Conservation (phyloP, 2,113 vertebrate species). For the Chelonoidis abingdonii region DNA sequence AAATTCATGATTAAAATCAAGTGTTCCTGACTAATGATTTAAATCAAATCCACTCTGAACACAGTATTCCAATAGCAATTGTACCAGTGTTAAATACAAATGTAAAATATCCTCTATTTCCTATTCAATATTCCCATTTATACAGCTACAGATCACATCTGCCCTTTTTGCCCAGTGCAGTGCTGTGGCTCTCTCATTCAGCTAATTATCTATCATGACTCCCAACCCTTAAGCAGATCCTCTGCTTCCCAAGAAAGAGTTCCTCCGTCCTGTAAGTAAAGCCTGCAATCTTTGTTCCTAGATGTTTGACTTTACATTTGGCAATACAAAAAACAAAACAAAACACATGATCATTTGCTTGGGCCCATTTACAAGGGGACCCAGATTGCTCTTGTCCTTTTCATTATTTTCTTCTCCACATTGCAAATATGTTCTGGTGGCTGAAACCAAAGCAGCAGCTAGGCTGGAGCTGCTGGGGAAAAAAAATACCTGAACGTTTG, state of each 20-base stretch:
- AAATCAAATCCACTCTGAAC: too few relatives aligned
- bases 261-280: neutral
- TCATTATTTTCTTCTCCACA: neutral
- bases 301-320: neutral
- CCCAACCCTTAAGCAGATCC: neutral
- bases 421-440: accelerated
- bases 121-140: accelerated
- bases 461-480: neutral
- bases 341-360: too few relatives aligned
- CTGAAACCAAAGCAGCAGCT: accelerated
- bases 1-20: too few relatives aligned
- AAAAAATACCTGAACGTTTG: neutral
- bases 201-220: accelerated
- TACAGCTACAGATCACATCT: accelerated
- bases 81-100: neutral
- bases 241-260: accelerated
- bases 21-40: too few relatives aligned
- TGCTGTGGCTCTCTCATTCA: neutral
- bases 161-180: accelerated
- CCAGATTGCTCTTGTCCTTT: neutral
- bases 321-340: too few relatives aligned
- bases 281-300: neutral
- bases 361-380: too few relatives aligned
- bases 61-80: neutral
- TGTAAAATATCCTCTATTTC: accelerated